Evolutionary conservation across 2,113 vertebrate species (phyloP).

Genomic region (Atlantisia rogersi): DNA sequence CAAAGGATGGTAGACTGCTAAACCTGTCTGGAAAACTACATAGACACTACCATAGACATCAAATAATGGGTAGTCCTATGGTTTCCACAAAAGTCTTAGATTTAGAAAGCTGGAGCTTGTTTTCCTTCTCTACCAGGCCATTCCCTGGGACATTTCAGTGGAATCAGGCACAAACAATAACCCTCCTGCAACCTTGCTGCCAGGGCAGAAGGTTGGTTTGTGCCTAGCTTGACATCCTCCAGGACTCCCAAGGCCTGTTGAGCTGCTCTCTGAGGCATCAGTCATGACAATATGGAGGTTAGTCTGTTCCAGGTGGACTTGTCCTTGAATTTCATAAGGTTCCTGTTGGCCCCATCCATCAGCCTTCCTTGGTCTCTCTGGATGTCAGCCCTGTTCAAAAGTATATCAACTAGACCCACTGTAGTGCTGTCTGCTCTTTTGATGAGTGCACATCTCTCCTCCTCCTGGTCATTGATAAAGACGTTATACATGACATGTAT

Average conservation of each 20-base stretch:
- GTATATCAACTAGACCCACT: background rate
- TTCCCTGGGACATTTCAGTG: background rate
- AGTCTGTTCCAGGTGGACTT: background rate
- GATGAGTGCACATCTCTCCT: background rate
- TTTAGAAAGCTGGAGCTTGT: background rate
- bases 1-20: background rate
- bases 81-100: background rate
- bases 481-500: too few species aligned
- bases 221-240: background rate
- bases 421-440: background rate
- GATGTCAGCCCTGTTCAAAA: background rate
- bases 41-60: background rate
- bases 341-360: background rate
- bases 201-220: background rate
- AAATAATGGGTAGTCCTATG: background rate
- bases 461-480: background rate
- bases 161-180: background rate
- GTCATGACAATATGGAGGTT: background rate
- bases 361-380: background rate
- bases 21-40: background rate
- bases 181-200: background rate
- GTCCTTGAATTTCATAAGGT: background rate
- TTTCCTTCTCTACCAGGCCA: background rate
- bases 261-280: background rate
- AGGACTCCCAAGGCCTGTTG: background rate